Percentiles rank a stretch among this genome's conserved stretches.
Evolutionary conservation across 2,888 invertebrate genomes (phyloP).

Genomic region (Anthrax anthrax): DNA sequence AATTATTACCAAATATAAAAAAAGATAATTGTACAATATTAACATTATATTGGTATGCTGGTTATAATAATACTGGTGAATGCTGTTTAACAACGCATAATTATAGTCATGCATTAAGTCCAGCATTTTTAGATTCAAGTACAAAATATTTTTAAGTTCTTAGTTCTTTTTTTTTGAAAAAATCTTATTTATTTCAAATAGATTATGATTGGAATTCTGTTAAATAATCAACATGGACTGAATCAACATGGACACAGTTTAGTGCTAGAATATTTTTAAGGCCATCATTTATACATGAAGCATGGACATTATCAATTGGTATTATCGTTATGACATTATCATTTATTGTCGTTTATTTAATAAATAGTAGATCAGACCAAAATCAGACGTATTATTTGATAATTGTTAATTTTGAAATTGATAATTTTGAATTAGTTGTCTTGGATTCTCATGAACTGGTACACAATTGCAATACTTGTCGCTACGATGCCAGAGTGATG

Average conservation of each 20-base stretch:
- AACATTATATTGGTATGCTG: constrained; percentile 47
- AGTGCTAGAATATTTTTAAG: constrained; percentile 64
- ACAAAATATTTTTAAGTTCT: too few species aligned
- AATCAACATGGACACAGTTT: constrained; percentile 67
- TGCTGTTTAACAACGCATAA: constrained; percentile 63
- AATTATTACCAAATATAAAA: constrained; percentile 18
- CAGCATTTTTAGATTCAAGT: constrained; percentile 67
- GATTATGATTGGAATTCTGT: constrained; percentile 65
- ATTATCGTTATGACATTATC: constrained; percentile 29
- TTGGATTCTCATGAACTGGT: too few species aligned
- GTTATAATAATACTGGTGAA: constrained; percentile 48
- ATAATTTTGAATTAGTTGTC: too few species aligned
- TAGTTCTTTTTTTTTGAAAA: too few species aligned
- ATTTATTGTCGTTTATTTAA: constrained; percentile 29
- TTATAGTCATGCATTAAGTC: constrained; percentile 59
- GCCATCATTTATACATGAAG: constrained; percentile 37
- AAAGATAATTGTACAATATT: constrained; percentile 35
- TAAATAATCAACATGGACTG: constrained; percentile 74
- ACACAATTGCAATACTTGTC: too few species aligned
- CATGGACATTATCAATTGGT: constrained; percentile 28
- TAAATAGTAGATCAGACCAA: constrained; percentile 31
- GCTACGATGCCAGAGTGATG: too few species aligned
- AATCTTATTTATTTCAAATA: too few species aligned
- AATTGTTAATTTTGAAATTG: too few species aligned
- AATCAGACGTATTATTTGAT: constrained; percentile 30